Base-by-base conservation (phyloP, 2,797 vertebrate species). In the Aeoliscus strigatus region DNA sequence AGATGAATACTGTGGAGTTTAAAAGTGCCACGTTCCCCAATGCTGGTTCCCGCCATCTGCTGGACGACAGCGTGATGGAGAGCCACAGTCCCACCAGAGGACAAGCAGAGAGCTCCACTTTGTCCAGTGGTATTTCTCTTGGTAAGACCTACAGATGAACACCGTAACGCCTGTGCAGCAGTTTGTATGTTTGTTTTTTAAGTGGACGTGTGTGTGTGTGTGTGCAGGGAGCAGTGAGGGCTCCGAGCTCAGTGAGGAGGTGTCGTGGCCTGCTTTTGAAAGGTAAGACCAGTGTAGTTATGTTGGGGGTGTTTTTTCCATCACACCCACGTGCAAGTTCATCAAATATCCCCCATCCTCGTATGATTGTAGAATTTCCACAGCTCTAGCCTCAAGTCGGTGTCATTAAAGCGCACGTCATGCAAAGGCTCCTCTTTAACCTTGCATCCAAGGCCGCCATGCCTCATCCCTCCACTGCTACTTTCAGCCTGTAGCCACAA, bases 1-100 rank as follows among this genome's bases (percentile, higher is more conserved):
- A 97, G 62, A 97, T 96, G 89, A 97, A 96, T 68, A 94, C 94
- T 0, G 86, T 89, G 1, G 96, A 99, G 47, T 97, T 98, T 59
- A 98, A 98, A 76, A 99, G 96, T 1, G 95, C 95, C 0, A 99
- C 96, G 0, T 99, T 99, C 78, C 96, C 96, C 40, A 98, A 99
- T 2, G 94, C 94, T 0, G 92, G 94, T 6, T 94, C 96, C 11
- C 88, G 96, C 36, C 96, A 99, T 51, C 89, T 98, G 21, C 68
- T 99, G 77, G 96, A 99, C 5, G 96, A 99, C 66, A 99, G 96
- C 0, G 94, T 98, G 57, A 91, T 99, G 91, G 96, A 99, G 79
- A 92, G 93, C 48, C 90, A 97, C 24, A 92, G 92, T 7, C 92
- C 95, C 0, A 88, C 90, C 4, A 84, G 94, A 27, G 92, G 91